A percentile compares a stretch with the other conserved stretches of the same genome.
phyloP scores from a whole-genome alignment of 2,888 invertebrate genomes.

The Sabatieria punctata region DNA sequence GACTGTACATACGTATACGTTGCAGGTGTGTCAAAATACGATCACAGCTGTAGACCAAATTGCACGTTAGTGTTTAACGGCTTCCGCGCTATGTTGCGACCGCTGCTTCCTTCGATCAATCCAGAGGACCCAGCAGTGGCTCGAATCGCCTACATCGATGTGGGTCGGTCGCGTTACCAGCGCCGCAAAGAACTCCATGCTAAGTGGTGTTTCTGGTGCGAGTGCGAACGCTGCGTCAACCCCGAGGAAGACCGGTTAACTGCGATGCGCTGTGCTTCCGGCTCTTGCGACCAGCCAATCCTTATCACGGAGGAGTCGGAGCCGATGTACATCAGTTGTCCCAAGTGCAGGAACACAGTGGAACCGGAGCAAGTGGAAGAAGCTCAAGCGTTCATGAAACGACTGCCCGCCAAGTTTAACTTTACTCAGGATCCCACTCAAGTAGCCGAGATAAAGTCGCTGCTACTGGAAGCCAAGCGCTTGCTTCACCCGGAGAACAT shows the following conservation, averaged over 20 bases:
- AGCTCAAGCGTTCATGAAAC: constrained; percentile 7
- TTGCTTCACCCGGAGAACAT: constrained; percentile 24
- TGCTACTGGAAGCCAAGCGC: constrained; percentile 16
- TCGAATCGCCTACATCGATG: constrained; percentile 27
- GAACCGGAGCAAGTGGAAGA: constrained; percentile 11
- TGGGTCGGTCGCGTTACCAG: constrained; percentile 22
- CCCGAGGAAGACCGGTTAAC: constrained; percentile 23
- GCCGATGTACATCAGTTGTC: constrained; percentile 18
- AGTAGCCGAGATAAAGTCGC: constrained; percentile 11
- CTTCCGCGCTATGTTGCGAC: constrained; percentile 12
- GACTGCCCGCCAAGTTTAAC: constrained; percentile 8
- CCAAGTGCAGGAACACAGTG: constrained; percentile 15
- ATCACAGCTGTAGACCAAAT: constrained; percentile 26
- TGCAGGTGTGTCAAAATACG: constrained; percentile 20
- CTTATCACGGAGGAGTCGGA: constrained; percentile 17
- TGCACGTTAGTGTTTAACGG: constrained; percentile 28
- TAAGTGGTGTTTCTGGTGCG: constrained; percentile 23
- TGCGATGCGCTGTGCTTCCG: constrained; percentile 15
- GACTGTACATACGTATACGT: background rate
- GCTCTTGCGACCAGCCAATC: constrained; percentile 19
- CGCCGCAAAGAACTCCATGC: constrained; percentile 13
- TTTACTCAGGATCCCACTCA: constrained; percentile 7
- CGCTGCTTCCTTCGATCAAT: constrained; percentile 5
- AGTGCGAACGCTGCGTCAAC: constrained; percentile 23
- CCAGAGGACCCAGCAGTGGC: constrained; percentile 4